phyloP scores from a whole-genome alignment of 2,888 invertebrate genomes.

The Mactromeris polynyma region DNA sequence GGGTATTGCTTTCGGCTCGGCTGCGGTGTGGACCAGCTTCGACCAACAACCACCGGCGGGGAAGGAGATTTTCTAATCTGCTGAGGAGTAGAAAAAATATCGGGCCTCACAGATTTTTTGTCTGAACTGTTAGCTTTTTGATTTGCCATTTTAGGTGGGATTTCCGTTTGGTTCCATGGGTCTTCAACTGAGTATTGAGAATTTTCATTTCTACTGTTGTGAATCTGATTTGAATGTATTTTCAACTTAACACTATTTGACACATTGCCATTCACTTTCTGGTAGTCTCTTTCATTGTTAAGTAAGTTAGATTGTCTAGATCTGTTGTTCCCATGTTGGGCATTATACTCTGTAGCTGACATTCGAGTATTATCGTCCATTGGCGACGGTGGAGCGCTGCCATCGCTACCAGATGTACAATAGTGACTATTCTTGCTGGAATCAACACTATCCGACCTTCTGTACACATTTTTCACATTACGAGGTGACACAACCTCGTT shows the following conservation, averaged over 20 bases:
- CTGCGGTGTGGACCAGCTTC: slow-evolving; percentile 74
- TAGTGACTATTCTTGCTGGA: slow-evolving; percentile 58
- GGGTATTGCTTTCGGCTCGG: slow-evolving; percentile 70
- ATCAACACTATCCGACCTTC: slow-evolving; percentile 61
- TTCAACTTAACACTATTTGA: slow-evolving; percentile 54
- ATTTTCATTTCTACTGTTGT: slow-evolving; percentile 17
- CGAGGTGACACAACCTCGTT: slow-evolving; percentile 8
- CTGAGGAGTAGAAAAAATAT: slow-evolving; percentile 61
- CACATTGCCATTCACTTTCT: slow-evolving; percentile 27
- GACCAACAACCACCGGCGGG: slow-evolving; percentile 45
- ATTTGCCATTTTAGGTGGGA: slow-evolving; percentile 46
- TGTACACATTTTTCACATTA: slow-evolving; percentile 30
- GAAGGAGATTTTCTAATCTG: slow-evolving; percentile 61
- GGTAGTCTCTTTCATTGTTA: slow-evolving; percentile 59
- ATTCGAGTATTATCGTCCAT: slow-evolving; percentile 22
- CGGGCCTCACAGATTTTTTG: slow-evolving; percentile 29
- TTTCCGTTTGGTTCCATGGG: slow-evolving; percentile 8
- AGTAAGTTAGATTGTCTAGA: slow-evolving; percentile 31
- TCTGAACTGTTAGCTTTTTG: slow-evolving; percentile 42
- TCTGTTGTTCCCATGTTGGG: slow-evolving; percentile 6
- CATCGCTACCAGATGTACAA: slow-evolving; percentile 56
- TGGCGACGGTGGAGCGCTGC: slow-evolving; percentile 44
- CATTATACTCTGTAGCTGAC: slow-evolving; percentile 7
- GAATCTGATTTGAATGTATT: slow-evolving; percentile 62
- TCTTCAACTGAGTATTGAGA: neutral